Base-by-base conservation (phyloP, 1,140 invertebrate species). In the Helicoverpa zea region DNA sequence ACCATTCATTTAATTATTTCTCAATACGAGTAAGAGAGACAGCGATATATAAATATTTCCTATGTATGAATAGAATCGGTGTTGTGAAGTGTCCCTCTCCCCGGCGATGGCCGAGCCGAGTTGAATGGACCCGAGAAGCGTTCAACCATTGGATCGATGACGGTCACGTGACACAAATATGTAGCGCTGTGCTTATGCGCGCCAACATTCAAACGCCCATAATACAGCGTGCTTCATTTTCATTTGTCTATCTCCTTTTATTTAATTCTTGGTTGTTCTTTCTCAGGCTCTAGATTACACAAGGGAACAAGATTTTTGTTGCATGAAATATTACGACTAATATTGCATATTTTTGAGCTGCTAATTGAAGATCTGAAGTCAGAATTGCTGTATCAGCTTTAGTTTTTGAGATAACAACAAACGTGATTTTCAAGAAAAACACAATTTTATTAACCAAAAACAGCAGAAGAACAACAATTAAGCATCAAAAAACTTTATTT, bases 81-180 rank as follows among this genome's bases (percentile, higher is more conserved):
- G 88, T 94, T 94, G 89, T 94, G 91, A 95, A 94, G 93, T 93
- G 90, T 91, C 93, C 92, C 92, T 94, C 92, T 94, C 92, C 93
- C 90, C 89, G 87, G 89, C 87, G 86, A 89, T 91, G 90, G 86
- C 88, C 90, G 89, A 92, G 90, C 87, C 84, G 93, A 95, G 94
- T 95, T 95, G 94, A 95, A 95, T 95, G 94, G 94, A 95, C 94
- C 93, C 93, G 91, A 94, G 94, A 95, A 94, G 93, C 93, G 91
- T 89, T 94, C 93, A 91, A 90, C 94, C 89, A 95, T 95, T 95
- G 94, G 94, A 95, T 95, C 94, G 93, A 95, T 95, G 92, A 89
- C 70, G 81, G 87, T 95, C 94, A 95, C 94, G 94, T 95, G 94
- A 92, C 83, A 88, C 83, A 89, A 93, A 93, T 91, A 92, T 93